Base-by-base conservation (phyloP, 2,888 invertebrate genomes). In the Cataglyphis rosenhaueri region DNA sequence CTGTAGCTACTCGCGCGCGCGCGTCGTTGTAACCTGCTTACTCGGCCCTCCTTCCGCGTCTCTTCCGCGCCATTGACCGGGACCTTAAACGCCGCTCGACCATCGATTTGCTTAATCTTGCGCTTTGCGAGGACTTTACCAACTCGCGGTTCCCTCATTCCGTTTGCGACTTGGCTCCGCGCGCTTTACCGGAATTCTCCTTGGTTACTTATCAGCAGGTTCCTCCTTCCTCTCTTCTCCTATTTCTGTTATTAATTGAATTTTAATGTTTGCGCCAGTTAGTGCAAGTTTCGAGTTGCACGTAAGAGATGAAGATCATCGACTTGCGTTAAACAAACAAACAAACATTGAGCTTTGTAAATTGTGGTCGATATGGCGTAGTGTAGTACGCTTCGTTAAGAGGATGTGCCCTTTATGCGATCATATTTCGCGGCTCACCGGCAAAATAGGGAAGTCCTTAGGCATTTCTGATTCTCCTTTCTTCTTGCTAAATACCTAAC, bases 11-110 rank as follows among this genome's bases (percentile, higher is more conserved):
- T 84, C 48, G 71, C 57, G 84, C 48, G 48, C 12, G 48, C 12
- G 15, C 83, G 81, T 85, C 68, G 82, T 84, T 89, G 81, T 88
- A 89, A 88, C 88, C 91, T 88, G 88, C 91, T 89, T 90, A 91
- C 90, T 89, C 84, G 90, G 90, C 85, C 86, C 88, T 91, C 91
- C 89, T 90, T 88, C 89, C 90, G 87, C 81, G 91, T 90, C 92
- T 91, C 92, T 93, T 93, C 93, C 92, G 86, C 91, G 89, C 94
- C 94, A 94, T 94, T 94, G 94, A 94, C 93, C 93, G 86, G 88
- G 92, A 92, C 92, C 93, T 93, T 93, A 92, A 92, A 92, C 89
- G 91, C 89, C 89, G 88, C 82, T 88, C 91, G 85, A 87, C 90
- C 88, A 90, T 92, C 91, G 91, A 92, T 93, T 92, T 91, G 91